Percentiles rank a stretch among this genome's conserved stretches.
phyloP scores from a whole-genome alignment of 2,797 vertebrate species.

The Sternotherus odoratus region DNA sequence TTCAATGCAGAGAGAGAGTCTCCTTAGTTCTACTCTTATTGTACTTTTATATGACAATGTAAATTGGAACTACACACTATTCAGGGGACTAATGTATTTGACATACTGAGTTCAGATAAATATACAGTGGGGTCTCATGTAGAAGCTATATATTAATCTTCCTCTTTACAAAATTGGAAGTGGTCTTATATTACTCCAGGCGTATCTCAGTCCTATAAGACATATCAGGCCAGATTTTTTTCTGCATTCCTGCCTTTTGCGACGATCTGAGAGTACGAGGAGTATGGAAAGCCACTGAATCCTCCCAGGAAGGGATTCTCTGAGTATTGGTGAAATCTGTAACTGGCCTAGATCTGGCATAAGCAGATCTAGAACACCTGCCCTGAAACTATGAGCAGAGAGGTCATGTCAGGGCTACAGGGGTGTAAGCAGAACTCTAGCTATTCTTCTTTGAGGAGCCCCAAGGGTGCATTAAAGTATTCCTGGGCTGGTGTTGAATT shows the following conservation, averaged over 20 bases:
- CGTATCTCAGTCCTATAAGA: background rate
- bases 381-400: background rate
- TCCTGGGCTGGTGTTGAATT: accelerated
- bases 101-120: background rate
- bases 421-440: background rate
- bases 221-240: background rate
- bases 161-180: background rate
- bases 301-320: background rate
- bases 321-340: background rate
- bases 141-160: background rate
- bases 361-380: background rate
- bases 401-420: background rate
- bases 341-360: background rate
- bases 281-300: background rate
- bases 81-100: background rate
- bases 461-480: background rate
- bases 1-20: background rate
- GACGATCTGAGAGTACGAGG: background rate
- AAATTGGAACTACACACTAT: background rate
- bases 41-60: background rate
- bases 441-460: background rate
- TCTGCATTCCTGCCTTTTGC: background rate
- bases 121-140: background rate
- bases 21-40: background rate
- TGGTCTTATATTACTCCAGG: background rate